Evolutionary conservation across 2,113 vertebrate genomes (phyloP), one percentile per base, ranked within the genome.

Genomic region (Melanerpes formicivorus): DNA sequence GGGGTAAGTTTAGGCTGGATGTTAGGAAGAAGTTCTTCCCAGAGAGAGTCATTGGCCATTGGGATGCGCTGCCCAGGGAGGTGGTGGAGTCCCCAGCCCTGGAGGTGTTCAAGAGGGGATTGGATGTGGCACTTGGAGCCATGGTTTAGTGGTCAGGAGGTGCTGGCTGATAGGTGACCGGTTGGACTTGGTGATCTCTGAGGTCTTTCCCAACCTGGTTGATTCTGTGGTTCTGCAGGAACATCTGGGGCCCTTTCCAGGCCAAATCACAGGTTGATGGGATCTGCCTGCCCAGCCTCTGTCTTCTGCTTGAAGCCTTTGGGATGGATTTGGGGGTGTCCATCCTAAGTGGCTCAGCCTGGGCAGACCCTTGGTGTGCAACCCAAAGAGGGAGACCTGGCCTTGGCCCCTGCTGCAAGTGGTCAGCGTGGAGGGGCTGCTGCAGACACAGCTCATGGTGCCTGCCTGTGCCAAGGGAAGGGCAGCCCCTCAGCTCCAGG

Each of bases 361-460:
- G 9, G 14, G 29, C 76, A 70, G 26, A 10, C 19, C 34, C 27
- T 48, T 19, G 1, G 23, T 22, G 58, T 62, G 54, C 16, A 19
- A 32, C 42, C 52, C 40, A 55, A 17, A 77, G 10, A 17, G 21
- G 14, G 70, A 40, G 58, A 67, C 29, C n/a, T 78, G 34, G 14
- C 78, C 26, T 30, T 30, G 30, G 10, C 5, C 34, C 32, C 27
- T 30, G 21, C 32, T 70, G 42, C 62, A 70, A 2, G 1, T 9
- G 3, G 2, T 52, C 27, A n/a, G 46, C 14, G 8, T 2, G 11
- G 56, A 50, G 60, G 18, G 17, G 5, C 8, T 56, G 65, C 66
- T 78, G 37, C 62, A 77, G 44, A 32, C 32, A 55, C 5, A 5
- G 27, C 6, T 48, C 2, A 1, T 44, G 1, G 2, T 0, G 1